Conservation (phyloP, 2,113 vertebrate genomes). For the Rousettus leschenaultii region DNA sequence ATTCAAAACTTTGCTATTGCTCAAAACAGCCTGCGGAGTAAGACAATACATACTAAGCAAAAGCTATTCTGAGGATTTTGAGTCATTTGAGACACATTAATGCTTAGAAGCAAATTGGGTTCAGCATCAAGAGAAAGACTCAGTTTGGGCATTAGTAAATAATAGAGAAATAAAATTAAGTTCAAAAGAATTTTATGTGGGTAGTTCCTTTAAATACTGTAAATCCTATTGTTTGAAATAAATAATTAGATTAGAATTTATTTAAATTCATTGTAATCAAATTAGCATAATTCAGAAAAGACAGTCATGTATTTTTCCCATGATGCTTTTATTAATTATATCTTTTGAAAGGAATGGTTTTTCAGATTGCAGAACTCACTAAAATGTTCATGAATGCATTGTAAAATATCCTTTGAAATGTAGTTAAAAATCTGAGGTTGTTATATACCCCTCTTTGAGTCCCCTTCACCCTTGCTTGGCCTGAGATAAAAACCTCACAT, state of each 20-base stretch:
- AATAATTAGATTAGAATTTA: slow-evolving; percentile 61
- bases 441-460: slow-evolving; percentile 37
- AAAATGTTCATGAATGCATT: slow-evolving; percentile 50
- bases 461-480: slow-evolving; percentile 55
- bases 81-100: not conserved
- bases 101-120: not conserved
- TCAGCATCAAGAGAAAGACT: not conserved
- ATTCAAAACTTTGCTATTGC: not conserved
- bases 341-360: slow-evolving; percentile 42
- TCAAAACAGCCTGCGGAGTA: not conserved
- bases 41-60: not conserved
- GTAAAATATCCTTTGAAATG: slow-evolving; percentile 55
- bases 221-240: slow-evolving; percentile 56
- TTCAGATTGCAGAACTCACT: not conserved
- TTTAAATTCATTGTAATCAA: slow-evolving; percentile 49
- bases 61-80: not conserved
- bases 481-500: slow-evolving; percentile 39
- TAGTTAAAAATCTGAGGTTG: slow-evolving; percentile 45
- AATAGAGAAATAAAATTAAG: slow-evolving; percentile 58
- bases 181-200: slow-evolving; percentile 34
- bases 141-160: slow-evolving; percentile 2
- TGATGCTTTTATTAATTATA: slow-evolving; percentile 51
- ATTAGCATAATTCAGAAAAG: slow-evolving; percentile 57
- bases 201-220: slow-evolving; percentile 48
- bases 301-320: slow-evolving; percentile 34